phyloP scores from a whole-genome alignment of 2,113 vertebrate species.

The Platichthys stellatus region DNA sequence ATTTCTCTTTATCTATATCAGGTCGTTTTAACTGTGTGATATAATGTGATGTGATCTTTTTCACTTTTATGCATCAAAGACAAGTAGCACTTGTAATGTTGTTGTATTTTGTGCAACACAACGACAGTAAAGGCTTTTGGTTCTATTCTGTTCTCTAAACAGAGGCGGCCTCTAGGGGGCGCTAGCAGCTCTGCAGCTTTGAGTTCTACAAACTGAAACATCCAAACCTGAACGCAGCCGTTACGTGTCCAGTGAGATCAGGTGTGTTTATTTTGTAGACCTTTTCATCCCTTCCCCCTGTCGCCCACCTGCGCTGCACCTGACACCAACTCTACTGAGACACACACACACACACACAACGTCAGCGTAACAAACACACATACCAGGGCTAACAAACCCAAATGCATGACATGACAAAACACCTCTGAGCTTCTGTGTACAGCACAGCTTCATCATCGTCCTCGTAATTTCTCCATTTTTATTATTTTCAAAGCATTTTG shows the following conservation, averaged over 20 bases:
- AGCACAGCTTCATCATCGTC: constrained; percentile 42
- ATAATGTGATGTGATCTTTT: too few species aligned
- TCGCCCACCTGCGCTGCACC: constrained; percentile 72
- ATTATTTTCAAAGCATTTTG: constrained; percentile 64
- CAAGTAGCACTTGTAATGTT: too few species aligned
- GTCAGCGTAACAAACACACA: constrained; percentile 25
- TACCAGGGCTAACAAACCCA: constrained; percentile 6
- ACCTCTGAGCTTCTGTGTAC: constrained; percentile 27
- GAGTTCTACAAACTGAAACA: not conserved
- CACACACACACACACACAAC: constrained; percentile 12
- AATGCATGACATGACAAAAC: constrained; percentile 25
- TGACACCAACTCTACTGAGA: constrained; percentile 60
- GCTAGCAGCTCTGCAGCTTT: not conserved
- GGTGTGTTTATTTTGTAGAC: constrained; percentile 72
- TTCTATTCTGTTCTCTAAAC: too few species aligned
- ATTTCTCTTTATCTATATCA: too few species aligned
- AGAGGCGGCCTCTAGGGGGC: not conserved
- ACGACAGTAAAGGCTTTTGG: too few species aligned
- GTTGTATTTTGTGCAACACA: too few species aligned
- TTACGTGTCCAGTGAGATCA: constrained; percentile 59
- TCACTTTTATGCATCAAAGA: too few species aligned
- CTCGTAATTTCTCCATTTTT: constrained; percentile 54
- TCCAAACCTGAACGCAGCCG: not conserved
- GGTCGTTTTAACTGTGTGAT: too few species aligned
- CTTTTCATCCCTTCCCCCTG: constrained; percentile 68